Conservation (phyloP, 1,140 invertebrate genomes). For the Drosophila trapezifrons region DNA sequence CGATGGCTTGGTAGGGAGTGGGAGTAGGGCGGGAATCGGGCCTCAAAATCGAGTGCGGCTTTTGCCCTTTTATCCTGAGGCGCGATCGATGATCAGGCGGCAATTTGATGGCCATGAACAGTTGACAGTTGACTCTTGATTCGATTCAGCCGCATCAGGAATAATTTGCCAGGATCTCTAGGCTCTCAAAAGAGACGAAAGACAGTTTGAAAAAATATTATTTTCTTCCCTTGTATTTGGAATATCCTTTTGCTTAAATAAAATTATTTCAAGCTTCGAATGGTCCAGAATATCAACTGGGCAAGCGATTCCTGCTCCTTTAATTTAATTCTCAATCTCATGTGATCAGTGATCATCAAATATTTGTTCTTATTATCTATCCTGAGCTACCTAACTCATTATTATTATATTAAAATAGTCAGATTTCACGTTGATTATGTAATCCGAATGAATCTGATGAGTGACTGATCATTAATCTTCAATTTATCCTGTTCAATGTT, state of each 20-base stretch:
- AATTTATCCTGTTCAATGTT: not conserved
- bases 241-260: no score
- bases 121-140: slow-evolving; percentile 69
- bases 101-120: slow-evolving; percentile 78
- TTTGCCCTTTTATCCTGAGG: slow-evolving; percentile 62
- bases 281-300: no score
- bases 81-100: slow-evolving; percentile 52
- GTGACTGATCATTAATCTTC: not conserved
- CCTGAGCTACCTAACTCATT: no score
- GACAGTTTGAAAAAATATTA: not conserved
- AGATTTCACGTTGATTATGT: no score
- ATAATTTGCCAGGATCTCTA: slow-evolving; percentile 5
- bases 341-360: no score
- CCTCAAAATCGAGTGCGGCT: slow-evolving; percentile 47
- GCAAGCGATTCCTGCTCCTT: no score
- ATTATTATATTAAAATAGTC: no score
- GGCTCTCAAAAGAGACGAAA: not conserved
- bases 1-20: slow-evolving; percentile 22
- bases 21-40: slow-evolving; percentile 36
- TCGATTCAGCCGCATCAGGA: not conserved
- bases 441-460: no score
- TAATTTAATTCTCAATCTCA: no score
- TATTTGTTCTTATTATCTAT: no score
- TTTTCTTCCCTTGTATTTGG: no score
- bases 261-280: no score